Percentiles rank a stretch among this genome's conserved stretches.
phyloP scores from a whole-genome alignment of 1,140 invertebrate genomes.

The Macrostomum lignano region DNA sequence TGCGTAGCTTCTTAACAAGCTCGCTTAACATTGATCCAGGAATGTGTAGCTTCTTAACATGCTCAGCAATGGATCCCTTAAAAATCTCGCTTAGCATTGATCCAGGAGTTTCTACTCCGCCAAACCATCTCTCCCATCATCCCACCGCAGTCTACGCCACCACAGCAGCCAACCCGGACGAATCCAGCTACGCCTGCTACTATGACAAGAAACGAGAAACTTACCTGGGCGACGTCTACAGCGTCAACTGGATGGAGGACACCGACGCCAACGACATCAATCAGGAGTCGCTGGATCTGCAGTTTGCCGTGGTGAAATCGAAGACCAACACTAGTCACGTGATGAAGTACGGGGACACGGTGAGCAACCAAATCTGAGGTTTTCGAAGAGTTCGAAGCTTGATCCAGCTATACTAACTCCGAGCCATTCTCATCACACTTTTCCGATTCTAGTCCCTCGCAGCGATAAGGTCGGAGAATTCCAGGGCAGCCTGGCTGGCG shows the following conservation, averaged over 20 bases:
- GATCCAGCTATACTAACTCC: not conserved
- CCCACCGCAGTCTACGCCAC: slow-evolving; percentile 33
- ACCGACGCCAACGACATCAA: slow-evolving; percentile 32
- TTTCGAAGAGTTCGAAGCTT: not conserved
- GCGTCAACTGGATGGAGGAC: slow-evolving; percentile 40
- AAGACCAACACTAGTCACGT: slow-evolving; percentile 36
- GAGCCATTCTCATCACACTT: too few species aligned
- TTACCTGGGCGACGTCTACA: slow-evolving; percentile 36
- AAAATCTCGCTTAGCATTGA: not conserved
- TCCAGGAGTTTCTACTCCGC: not conserved
- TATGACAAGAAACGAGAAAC: slow-evolving; percentile 30
- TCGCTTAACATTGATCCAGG: too few species aligned
- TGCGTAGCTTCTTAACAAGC: too few species aligned
- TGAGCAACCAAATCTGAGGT: slow-evolving; percentile 4
- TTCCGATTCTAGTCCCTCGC: too few species aligned
- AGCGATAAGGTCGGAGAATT: too few species aligned
- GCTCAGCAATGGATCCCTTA: too few species aligned
- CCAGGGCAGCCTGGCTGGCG: too few species aligned
- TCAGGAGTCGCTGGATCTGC: slow-evolving; percentile 31
- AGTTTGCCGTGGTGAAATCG: slow-evolving; percentile 33
- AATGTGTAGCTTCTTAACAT: too few species aligned
- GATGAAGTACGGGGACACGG: slow-evolving; percentile 33
- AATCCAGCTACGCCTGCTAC: slow-evolving; percentile 37
- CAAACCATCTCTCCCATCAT: slow-evolving; percentile 8
- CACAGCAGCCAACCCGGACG: slow-evolving; percentile 35